phyloP scores from a whole-genome alignment of 2,888 invertebrate species.

The Pollenia amentaria region DNA sequence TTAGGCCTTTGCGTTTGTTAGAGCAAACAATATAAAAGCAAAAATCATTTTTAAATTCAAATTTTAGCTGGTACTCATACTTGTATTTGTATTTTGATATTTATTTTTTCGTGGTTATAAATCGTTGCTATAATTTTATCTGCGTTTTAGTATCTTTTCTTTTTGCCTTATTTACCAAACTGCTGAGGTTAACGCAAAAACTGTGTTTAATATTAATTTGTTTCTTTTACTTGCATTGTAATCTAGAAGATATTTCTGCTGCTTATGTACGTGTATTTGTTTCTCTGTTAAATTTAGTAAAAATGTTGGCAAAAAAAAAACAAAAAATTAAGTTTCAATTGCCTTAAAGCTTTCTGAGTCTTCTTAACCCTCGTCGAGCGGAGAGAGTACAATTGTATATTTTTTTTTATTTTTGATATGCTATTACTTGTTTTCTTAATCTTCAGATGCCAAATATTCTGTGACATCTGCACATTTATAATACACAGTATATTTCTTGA shows the following conservation, averaged over 20 bases:
- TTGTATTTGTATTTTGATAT: conserved; percentile 25
- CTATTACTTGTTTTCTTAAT: too few species aligned
- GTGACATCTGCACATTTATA: too few species aligned
- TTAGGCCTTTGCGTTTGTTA: conserved; percentile 1
- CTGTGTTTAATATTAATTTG: conserved; percentile 10
- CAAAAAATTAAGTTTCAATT: conserved; percentile 57
- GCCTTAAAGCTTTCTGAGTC: conserved; percentile 50
- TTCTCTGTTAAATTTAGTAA: conserved; percentile 57
- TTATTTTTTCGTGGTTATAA: conserved; percentile 36
- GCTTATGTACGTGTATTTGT: not conserved
- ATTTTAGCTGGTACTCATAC: conserved; percentile 7
- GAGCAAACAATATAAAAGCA: not conserved
- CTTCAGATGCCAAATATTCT: too few species aligned
- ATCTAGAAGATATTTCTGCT: conserved; percentile 12
- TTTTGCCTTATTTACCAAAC: conserved; percentile 8
- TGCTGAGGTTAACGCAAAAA: not conserved
- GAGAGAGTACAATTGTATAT: too few species aligned
- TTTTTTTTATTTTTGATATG: too few species aligned
- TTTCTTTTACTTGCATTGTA: conserved; percentile 27
- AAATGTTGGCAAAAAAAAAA: conserved; percentile 55
- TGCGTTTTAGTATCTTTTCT: conserved; percentile 56
- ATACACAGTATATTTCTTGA: too few species aligned
- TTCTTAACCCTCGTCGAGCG: too few species aligned
- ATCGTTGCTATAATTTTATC: conserved; percentile 51
- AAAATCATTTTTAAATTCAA: conserved; percentile 23